Evolutionary conservation across 2,888 invertebrate species (phyloP).

Genomic region (Archips crataeganus): DNA sequence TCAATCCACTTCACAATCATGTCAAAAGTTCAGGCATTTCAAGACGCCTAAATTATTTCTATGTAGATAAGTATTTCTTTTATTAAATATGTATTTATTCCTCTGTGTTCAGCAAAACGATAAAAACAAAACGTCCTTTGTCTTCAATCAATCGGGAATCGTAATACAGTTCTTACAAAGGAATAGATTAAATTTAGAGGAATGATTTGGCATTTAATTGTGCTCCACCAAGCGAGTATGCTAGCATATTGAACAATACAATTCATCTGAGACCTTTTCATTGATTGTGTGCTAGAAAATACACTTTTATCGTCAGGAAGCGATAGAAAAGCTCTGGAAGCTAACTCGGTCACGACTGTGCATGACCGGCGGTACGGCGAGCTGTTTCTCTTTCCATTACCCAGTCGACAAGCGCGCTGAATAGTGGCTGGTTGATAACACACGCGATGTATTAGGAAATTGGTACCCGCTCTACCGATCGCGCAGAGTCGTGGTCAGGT

Average conservation of each 20-base stretch:
- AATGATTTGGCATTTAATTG: slow-evolving; percentile 4
- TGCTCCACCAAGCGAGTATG: neutral
- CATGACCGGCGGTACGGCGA: no score
- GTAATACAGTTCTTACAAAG: slow-evolving; percentile 10
- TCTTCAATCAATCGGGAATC: slow-evolving; percentile 7
- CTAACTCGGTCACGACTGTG: neutral
- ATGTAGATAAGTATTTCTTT: neutral
- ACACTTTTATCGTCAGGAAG: neutral
- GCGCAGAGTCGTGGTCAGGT: no score
- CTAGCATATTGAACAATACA: slow-evolving; percentile 6
- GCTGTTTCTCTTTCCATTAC: no score
- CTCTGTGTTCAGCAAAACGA: neutral
- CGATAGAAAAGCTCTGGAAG: neutral
- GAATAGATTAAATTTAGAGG: slow-evolving; percentile 9
- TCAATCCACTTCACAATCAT: neutral
- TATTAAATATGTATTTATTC: neutral
- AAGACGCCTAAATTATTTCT: neutral
- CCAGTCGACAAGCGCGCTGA: no score
- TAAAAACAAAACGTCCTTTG: slow-evolving; percentile 5
- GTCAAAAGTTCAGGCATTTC: neutral
- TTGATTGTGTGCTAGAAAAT: neutral
- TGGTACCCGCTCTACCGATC: no score
- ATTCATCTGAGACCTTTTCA: slow-evolving; percentile 4
- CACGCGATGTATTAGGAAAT: no score
- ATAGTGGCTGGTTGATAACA: no score